Evolutionary conservation across 2,797 vertebrate species (phyloP).

Genomic region (Mus spretus): DNA sequence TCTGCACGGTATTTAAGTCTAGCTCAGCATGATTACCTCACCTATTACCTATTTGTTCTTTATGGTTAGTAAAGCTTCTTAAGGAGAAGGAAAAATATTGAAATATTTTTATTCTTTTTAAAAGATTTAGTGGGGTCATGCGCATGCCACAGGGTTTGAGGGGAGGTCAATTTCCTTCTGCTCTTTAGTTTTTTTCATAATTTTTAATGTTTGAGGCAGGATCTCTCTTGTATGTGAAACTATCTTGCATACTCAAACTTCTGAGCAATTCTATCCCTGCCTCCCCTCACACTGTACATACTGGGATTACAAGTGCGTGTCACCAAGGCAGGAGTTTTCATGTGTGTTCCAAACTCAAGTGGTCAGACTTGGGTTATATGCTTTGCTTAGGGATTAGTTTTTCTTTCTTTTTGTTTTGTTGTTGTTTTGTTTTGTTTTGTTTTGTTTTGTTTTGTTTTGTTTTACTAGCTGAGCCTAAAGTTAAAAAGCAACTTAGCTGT

Average conservation of each 20-base stretch:
- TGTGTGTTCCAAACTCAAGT: background rate
- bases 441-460: background rate
- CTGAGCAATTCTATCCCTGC: background rate
- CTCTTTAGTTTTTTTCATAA: background rate
- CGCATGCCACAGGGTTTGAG: too few species aligned
- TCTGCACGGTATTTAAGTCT: background rate
- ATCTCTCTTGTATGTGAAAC: background rate
- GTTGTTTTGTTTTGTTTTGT: background rate
- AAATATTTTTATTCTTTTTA: background rate
- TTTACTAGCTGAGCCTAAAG: background rate
- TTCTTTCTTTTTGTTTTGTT: background rate
- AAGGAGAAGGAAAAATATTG: background rate
- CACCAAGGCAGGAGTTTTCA: background rate
- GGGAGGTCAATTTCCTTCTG: background rate
- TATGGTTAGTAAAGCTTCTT: background rate
- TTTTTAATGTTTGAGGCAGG: background rate
- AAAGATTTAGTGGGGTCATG: background rate
- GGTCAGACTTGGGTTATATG: background rate
- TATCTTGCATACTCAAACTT: background rate
- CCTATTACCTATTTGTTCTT: background rate
- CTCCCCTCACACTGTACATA: background rate
- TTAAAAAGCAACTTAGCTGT: background rate
- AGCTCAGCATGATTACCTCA: background rate
- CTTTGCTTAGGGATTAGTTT: background rate
- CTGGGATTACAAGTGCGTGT: background rate